phyloP scores from a whole-genome alignment of 2,888 invertebrate genomes.

The Drosophila basisetae region DNA sequence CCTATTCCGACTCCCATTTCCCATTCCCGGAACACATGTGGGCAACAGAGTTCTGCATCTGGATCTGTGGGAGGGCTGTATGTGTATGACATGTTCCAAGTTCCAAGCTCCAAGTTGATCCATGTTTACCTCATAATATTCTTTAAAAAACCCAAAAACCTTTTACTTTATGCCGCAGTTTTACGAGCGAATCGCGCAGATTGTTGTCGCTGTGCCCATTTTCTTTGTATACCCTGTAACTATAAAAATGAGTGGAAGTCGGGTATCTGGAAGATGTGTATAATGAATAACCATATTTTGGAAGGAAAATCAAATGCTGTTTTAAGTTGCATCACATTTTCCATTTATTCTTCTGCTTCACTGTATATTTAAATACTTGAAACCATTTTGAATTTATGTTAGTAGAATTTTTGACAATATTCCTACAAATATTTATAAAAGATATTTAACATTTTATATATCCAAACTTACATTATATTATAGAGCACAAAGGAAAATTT shows the following conservation, averaged over 20 bases:
- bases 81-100: slow-evolving; percentile 29
- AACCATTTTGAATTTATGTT: not conserved
- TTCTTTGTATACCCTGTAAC: slow-evolving; percentile 35
- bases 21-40: slow-evolving; percentile 74
- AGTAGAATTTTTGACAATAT: not conserved
- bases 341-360: no score
- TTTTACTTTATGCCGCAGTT: slow-evolving; percentile 58
- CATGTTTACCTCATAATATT: slow-evolving; percentile 58
- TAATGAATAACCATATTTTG: not conserved
- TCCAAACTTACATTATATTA: no score
- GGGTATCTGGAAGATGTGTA: not conserved
- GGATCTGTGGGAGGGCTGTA: slow-evolving; percentile 49
- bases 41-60: slow-evolving; percentile 16
- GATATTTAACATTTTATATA: not conserved
- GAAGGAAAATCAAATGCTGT: not conserved
- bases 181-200: slow-evolving; percentile 69
- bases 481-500: not conserved
- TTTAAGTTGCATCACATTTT: not conserved
- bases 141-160: slow-evolving; percentile 57
- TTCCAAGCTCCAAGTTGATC: slow-evolving; percentile 32
- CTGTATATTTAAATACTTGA: not conserved
- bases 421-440: not conserved
- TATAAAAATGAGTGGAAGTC: no score
- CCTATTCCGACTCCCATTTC: slow-evolving; percentile 35
- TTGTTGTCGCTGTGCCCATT: slow-evolving; percentile 30